Conservation (phyloP, 2,888 invertebrate species). For the Aethes cnicana region DNA sequence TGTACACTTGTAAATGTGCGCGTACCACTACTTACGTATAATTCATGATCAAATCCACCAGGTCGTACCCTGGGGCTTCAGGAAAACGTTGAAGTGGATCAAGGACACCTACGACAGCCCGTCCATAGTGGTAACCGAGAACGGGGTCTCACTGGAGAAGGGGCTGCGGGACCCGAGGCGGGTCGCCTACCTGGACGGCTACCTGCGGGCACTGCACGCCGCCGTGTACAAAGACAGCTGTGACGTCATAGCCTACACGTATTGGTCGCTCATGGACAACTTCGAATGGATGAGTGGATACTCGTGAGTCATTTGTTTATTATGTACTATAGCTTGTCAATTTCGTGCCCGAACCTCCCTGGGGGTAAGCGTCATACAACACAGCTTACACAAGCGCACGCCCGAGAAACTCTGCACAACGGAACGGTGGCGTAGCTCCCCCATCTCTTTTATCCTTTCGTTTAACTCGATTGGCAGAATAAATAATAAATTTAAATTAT, state of each 20-base stretch:
- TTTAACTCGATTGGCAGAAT: too few species aligned
- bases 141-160: constrained; percentile 79
- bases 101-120: constrained; percentile 82
- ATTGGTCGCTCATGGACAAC: constrained; percentile 91
- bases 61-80: constrained; percentile 86
- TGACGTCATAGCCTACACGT: constrained; percentile 85
- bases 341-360: not conserved
- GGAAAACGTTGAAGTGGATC: constrained; percentile 84
- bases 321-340: not conserved
- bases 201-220: constrained; percentile 67
- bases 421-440: too few species aligned
- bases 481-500: too few species aligned
- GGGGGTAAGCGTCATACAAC: too few species aligned
- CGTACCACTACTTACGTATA: too few species aligned
- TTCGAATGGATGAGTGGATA: constrained; percentile 91
- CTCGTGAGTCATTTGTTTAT: constrained; percentile 68
- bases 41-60: too few species aligned
- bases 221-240: constrained; percentile 82
- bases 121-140: constrained; percentile 82
- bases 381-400: too few species aligned
- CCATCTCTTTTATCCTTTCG: too few species aligned
- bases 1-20: too few species aligned
- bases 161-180: constrained; percentile 72
- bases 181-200: constrained; percentile 77
- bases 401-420: too few species aligned